Evolutionary conservation across 2,888 invertebrate species (phyloP).

Genomic region (Eupithecia dodoneata): DNA sequence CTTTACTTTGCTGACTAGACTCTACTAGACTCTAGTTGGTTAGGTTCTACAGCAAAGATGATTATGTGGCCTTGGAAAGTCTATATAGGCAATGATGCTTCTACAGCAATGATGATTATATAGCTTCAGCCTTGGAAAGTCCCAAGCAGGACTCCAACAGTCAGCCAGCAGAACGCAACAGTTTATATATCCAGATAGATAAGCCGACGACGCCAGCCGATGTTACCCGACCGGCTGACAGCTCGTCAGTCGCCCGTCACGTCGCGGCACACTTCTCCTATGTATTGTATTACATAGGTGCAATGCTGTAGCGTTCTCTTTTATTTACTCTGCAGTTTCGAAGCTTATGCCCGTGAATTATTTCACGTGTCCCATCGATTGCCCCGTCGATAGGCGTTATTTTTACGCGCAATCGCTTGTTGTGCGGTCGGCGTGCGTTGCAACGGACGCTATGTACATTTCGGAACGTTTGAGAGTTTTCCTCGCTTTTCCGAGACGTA

Average conservation of each 20-base stretch:
- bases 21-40: too few relatives aligned
- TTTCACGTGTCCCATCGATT: slow-evolving; percentile 56
- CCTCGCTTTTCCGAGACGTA: slow-evolving; percentile 54
- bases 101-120: background rate
- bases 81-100: background rate
- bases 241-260: slow-evolving; percentile 79
- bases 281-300: slow-evolving; percentile 75
- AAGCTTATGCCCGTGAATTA: slow-evolving; percentile 54
- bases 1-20: too few relatives aligned
- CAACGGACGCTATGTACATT: slow-evolving; percentile 56
- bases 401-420: slow-evolving; percentile 60
- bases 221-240: slow-evolving; percentile 72
- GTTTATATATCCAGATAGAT: slow-evolving; percentile 13
- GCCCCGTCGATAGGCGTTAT: slow-evolving; percentile 53
- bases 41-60: too few relatives aligned
- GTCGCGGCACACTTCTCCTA: slow-evolving; percentile 73
- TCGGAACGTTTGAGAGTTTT: slow-evolving; percentile 56
- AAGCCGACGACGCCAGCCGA: slow-evolving; percentile 60
- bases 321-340: slow-evolving; percentile 62
- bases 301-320: slow-evolving; percentile 56
- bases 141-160: background rate
- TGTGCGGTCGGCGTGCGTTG: slow-evolving; percentile 49
- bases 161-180: slow-evolving; percentile 5
- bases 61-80: too few relatives aligned
- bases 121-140: background rate